Evolutionary conservation across 2,888 invertebrate species (phyloP), one percentile per base, ranked within the genome.

Genomic region (Rhagonycha lutea): DNA sequence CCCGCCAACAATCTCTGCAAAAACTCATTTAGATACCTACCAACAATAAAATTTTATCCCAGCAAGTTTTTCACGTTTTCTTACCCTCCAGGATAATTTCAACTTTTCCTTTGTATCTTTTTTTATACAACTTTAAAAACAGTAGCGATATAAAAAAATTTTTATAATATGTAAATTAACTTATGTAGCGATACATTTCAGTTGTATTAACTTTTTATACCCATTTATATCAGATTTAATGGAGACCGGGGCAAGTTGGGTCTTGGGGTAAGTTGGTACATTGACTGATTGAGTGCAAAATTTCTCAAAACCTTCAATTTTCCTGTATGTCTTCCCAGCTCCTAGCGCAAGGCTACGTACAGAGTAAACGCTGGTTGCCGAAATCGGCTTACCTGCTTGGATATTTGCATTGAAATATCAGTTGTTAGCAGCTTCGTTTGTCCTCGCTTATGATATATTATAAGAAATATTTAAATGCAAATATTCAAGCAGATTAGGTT

Each of bases 1-100:
- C 62, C 73, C 62, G 26, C 69, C 60, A 28, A 47, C 63, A 72
- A 75, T 75, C 61, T 14, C 62, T 61, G 14, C 26, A 68, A 73
- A 47, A 68, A 73, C 18, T 72, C 65, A 65, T 67, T 72, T 29
- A 67, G 28, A 47, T 67, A 62, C 62, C 61, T 29, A 26, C 60
- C 69, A 26, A 23, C 23, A 18, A 29, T 61, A 18, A 68, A 14
- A 32, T 14, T 68, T 14, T 32, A 68, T 32, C 7, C n/a, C 60
- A 24, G 5, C 12, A 69, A 61, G 14, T 5, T 60, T 69, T 69
- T 69, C 69, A 61, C 61, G 24, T 69, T 47, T 47, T 47, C 47
- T 47, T 47, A 47, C 47, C 47, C 47, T 47, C n/a, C 7, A n/a
- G n/a, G 47, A 47, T 47, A n/a, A 47, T 47, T 47, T 12, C 47